Conservation (phyloP, 2,797 vertebrate genomes). For the Xerus rutilus region DNA sequence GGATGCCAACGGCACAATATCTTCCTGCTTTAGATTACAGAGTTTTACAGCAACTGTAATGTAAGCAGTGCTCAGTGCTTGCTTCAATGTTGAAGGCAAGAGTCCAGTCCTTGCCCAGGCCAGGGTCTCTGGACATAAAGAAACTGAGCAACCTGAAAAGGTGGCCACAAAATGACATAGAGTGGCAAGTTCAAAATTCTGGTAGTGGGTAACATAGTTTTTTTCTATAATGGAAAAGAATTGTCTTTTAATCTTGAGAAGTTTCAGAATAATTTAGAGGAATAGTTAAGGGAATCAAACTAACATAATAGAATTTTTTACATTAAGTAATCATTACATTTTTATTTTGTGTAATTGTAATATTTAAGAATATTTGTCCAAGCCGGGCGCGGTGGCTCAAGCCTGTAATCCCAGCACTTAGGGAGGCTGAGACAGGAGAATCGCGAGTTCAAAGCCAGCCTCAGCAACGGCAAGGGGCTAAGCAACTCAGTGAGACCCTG, state of each 20-base stretch:
- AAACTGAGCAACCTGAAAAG: background rate
- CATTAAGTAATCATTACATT: background rate
- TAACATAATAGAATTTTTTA: background rate
- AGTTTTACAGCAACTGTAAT: background rate
- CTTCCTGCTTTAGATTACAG: background rate
- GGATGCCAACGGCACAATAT: background rate
- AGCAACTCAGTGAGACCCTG: too few species aligned
- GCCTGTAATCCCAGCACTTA: too few species aligned
- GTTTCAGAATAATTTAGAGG: conserved; percentile 3
- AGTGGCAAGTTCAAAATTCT: background rate
- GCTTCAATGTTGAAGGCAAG: background rate
- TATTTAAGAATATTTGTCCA: conserved; percentile 17
- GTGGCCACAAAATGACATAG: background rate
- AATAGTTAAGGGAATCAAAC: conserved; percentile 1
- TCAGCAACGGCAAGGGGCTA: too few species aligned
- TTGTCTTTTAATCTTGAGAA: background rate
- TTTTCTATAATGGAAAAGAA: background rate
- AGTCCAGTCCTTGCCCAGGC: background rate
- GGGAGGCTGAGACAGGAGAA: too few species aligned
- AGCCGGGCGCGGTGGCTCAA: too few species aligned
- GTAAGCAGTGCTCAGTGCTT: background rate
- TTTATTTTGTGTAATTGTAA: background rate
- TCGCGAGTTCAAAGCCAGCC: too few species aligned
- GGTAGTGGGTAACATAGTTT: background rate
- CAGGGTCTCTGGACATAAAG: background rate